Conservation (phyloP, 2,888 invertebrate genomes). For the Zele albiditarsus region DNA sequence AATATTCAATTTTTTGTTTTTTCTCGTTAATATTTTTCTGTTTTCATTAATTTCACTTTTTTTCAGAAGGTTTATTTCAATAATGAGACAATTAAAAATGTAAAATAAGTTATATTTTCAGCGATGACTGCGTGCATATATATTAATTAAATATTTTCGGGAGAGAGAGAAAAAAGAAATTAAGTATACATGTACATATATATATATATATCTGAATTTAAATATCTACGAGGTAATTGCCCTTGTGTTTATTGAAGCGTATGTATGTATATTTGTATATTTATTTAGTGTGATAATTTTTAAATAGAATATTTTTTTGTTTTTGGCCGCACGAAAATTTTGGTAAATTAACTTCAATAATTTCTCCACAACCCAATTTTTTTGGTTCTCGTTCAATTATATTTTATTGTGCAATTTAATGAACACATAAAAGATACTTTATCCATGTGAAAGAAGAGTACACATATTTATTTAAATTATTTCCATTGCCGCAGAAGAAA, state of each 20-base stretch:
- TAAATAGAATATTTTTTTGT: no score
- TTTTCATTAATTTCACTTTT: neutral
- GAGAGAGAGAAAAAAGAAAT: neutral
- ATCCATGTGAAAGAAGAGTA: no score
- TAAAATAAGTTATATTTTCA: conserved; percentile 61
- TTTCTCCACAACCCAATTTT: no score
- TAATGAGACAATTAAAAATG: conserved; percentile 64
- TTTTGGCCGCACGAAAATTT: no score
- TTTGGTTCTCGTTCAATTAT: no score
- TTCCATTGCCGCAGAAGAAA: no score
- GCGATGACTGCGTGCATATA: conserved; percentile 8
- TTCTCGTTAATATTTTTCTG: neutral
- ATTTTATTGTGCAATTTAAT: no score
- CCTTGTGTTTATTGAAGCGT: conserved; percentile 1
- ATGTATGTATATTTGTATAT: no score
- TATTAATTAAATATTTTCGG: neutral
- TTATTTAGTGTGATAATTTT: no score
- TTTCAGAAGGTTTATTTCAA: conserved; percentile 42
- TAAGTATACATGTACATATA: neutral
- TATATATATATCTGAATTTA: conserved; percentile 1
- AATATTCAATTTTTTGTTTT: neutral
- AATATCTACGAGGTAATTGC: conserved; percentile 36
- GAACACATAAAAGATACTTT: no score
- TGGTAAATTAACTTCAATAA: no score
- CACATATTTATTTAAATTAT: no score